These are phyloP conservation scores for Dolichotis patagonum DNA, from an alignment of 2,113 vertebrate species.

Conservation along the genomic window DNA sequence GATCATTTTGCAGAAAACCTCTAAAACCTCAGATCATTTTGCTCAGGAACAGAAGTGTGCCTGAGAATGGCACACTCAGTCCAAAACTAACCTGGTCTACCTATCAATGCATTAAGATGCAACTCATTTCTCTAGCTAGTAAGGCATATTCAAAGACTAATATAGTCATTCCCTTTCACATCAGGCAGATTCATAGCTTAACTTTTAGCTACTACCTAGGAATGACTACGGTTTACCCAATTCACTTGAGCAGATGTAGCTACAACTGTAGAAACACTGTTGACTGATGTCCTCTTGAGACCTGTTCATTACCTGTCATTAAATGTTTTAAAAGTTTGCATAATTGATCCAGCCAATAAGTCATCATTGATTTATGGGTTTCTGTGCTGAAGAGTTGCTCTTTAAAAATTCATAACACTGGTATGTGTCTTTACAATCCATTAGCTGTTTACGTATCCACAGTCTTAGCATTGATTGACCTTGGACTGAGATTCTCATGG, in stretches of 20 bases:
- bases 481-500: slow-evolving; percentile 94
- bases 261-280: slow-evolving; percentile 85
- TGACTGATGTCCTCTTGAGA: slow-evolving; percentile 88
- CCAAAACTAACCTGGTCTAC: slow-evolving; percentile 12
- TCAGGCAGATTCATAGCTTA: slow-evolving; percentile 72
- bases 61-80: not conserved
- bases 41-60: slow-evolving; percentile 40
- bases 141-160: slow-evolving; percentile 67
- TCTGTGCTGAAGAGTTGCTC: slow-evolving; percentile 92
- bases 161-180: slow-evolving; percentile 55
- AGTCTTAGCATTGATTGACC: slow-evolving; percentile 98
- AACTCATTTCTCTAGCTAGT: slow-evolving; percentile 54
- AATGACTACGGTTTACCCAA: slow-evolving; percentile 81
- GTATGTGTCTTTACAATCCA: slow-evolving; percentile 98
- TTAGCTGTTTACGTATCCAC: slow-evolving; percentile 95
- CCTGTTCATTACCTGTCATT: slow-evolving; percentile 99
- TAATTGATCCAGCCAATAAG: slow-evolving; percentile 99
- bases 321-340: slow-evolving; percentile 99
- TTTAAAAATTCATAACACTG: slow-evolving; percentile 99
- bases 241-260: slow-evolving; percentile 85
- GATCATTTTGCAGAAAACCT: slow-evolving; percentile 47
- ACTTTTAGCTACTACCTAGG: slow-evolving; percentile 82
- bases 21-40: not conserved
- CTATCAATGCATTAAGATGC: slow-evolving; percentile 24
- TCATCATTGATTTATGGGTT: slow-evolving; percentile 99